Evolutionary conservation across 2,888 invertebrate species (phyloP).

Genomic region (Eristalis intricaria): DNA sequence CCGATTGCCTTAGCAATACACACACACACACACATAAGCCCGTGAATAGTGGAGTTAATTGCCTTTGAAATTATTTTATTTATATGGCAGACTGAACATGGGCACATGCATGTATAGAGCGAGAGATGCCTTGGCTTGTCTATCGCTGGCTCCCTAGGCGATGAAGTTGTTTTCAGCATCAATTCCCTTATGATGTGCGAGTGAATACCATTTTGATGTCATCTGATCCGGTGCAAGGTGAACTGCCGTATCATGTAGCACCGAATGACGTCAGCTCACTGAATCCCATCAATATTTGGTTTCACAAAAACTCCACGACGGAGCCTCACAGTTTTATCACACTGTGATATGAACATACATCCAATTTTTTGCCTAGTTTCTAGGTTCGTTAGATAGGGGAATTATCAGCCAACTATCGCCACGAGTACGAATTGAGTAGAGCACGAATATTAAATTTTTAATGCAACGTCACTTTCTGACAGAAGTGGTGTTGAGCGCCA

Average conservation of each 20-base stretch:
- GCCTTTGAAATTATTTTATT: constrained; percentile 69
- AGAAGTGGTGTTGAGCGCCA: neutral
- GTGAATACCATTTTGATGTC: constrained; percentile 33
- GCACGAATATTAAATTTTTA: constrained; percentile 20
- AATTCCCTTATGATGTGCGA: constrained; percentile 39
- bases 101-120: neutral
- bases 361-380: neutral
- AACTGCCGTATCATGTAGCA: constrained; percentile 5
- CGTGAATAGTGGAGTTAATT: constrained; percentile 69
- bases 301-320: neutral
- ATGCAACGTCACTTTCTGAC: constrained; percentile 9
- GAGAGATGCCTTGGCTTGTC: neutral
- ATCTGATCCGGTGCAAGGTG: constrained; percentile 57
- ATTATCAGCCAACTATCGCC: neutral
- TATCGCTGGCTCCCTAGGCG: neutral
- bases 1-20: constrained; percentile 42
- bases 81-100: constrained; percentile 60
- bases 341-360: neutral
- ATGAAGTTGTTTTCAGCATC: constrained; percentile 31
- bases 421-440: neutral
- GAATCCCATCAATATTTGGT: neutral
- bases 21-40: constrained; percentile 30
- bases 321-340: neutral
- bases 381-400: neutral
- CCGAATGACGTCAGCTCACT: constrained; percentile 55